phyloP scores from a whole-genome alignment of 2,113 vertebrate species.

The Apteryx owenii region DNA sequence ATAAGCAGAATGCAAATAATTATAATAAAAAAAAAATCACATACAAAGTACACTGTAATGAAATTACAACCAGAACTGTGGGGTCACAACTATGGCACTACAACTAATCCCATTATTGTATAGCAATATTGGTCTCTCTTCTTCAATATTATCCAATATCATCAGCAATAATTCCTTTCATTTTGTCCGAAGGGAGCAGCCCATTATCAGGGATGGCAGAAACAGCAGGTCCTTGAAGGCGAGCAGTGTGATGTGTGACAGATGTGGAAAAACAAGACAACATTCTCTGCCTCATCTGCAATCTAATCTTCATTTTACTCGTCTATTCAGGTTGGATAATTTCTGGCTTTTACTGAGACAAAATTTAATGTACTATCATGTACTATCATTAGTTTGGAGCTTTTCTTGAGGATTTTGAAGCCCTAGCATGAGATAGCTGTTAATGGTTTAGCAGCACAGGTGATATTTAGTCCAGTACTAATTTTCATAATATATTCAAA shows the following conservation, averaged over 20 bases:
- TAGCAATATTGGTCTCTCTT: neutral
- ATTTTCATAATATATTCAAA: neutral
- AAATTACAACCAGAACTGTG: neutral
- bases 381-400: neutral
- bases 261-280: neutral
- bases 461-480: neutral
- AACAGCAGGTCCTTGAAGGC: neutral
- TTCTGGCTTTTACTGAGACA: neutral
- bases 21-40: neutral
- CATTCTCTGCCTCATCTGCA: neutral
- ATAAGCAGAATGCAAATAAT: neutral
- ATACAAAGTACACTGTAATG: neutral
- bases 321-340: neutral
- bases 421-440: neutral
- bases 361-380: neutral
- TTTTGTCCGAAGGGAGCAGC: neutral
- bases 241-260: accelerated
- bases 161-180: neutral
- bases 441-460: neutral
- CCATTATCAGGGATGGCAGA: neutral
- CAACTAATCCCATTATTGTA: neutral
- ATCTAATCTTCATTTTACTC: neutral
- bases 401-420: neutral
- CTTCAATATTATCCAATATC: neutral
- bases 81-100: neutral